A percentile compares a stretch with the other conserved stretches of the same genome.
Evolutionary conservation across 2,113 vertebrate genomes (phyloP).

Genomic region (Pteruthius melanotis): DNA sequence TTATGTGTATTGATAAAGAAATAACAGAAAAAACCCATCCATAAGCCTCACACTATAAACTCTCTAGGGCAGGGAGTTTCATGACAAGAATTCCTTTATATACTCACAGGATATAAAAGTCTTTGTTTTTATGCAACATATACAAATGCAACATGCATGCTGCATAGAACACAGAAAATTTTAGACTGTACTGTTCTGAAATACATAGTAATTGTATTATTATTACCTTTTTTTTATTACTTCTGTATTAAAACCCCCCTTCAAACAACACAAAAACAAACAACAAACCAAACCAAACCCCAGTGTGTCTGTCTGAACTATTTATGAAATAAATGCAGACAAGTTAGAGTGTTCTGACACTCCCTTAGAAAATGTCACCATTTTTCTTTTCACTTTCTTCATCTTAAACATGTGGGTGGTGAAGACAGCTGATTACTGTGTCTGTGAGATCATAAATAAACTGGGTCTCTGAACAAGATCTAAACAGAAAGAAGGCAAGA

Average conservation of each 20-base stretch:
- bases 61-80: background rate
- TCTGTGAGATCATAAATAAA: background rate
- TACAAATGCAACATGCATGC: background rate
- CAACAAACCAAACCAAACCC: background rate
- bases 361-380: background rate
- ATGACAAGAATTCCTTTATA: background rate
- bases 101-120: background rate
- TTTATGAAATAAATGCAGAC: background rate
- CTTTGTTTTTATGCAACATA: background rate
- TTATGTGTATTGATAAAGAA: background rate
- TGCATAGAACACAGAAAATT: background rate
- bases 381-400: slow-evolving; percentile 9
- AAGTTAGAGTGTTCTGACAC: background rate
- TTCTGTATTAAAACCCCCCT: background rate
- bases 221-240: background rate
- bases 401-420: background rate
- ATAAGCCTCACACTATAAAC: background rate
- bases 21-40: background rate
- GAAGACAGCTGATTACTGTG: background rate
- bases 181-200: background rate
- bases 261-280: background rate
- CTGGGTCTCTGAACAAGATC: background rate
- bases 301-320: background rate
- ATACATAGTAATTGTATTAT: background rate
- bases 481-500: background rate